Evolutionary conservation across 2,113 vertebrate species (phyloP).

Genomic region (Archocentrus centrarchus): DNA sequence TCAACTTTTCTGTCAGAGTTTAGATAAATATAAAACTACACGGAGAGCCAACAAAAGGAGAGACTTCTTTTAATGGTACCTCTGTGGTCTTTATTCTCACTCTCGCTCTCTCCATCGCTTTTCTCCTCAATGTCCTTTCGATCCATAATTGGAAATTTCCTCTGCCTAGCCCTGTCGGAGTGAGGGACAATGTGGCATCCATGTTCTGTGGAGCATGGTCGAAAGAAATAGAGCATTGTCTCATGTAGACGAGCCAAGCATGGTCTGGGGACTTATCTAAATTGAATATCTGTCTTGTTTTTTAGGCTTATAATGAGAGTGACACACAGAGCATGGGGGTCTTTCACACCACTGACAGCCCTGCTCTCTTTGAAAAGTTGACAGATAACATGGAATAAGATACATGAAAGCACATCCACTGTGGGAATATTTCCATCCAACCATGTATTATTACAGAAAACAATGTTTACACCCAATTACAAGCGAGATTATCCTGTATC

Average conservation of each 20-base stretch:
- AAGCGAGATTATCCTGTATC: constrained; percentile 48
- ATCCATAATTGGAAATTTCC: constrained; percentile 81
- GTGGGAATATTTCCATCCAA: constrained; percentile 64
- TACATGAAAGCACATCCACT: constrained; percentile 74
- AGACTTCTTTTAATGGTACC: constrained; percentile 41
- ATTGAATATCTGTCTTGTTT: constrained; percentile 87
- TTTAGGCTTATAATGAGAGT: constrained; percentile 81
- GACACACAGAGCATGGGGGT: constrained; percentile 72
- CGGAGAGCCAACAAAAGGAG: constrained; percentile 52
- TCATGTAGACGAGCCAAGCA: constrained; percentile 75
- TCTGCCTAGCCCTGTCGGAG: constrained; percentile 71
- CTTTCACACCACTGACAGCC: constrained; percentile 72
- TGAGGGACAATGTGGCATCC: constrained; percentile 76
- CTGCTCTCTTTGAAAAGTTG: constrained; percentile 79
- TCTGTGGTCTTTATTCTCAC: constrained; percentile 49
- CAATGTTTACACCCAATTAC: constrained; percentile 70
- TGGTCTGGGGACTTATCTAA: constrained; percentile 83
- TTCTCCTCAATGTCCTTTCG: constrained; percentile 72
- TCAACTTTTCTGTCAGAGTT: constrained; percentile 70
- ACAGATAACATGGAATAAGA: constrained; percentile 80
- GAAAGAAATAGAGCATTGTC: constrained; percentile 80
- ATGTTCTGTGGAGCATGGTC: constrained; percentile 80
- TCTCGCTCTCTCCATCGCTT: constrained; percentile 58
- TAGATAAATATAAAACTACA: constrained; percentile 67
- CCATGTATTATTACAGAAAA: constrained; percentile 72